Percentiles rank a stretch among this genome's conserved stretches.
These are phyloP conservation scores for Musca vetustissima DNA, from an alignment of 1,140 invertebrate species.

Conservation along the genomic window DNA sequence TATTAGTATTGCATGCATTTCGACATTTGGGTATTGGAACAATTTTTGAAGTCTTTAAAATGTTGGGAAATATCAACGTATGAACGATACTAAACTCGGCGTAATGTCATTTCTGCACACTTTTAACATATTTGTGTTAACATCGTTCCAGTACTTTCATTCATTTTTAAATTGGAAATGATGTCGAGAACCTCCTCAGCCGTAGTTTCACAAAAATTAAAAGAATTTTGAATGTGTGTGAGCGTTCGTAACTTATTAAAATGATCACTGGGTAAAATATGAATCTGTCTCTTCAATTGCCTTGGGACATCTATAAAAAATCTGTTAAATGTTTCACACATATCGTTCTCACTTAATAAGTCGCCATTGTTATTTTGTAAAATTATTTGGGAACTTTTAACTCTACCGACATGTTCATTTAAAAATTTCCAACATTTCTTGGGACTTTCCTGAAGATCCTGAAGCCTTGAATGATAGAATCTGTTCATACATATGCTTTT, in stretches of 20 bases:
- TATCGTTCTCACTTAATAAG: too few species aligned
- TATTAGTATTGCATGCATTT: too few species aligned
- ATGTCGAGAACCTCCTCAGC: neutral
- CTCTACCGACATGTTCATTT: neutral
- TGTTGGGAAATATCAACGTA: too few species aligned
- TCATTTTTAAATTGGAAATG: neutral
- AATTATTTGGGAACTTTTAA: neutral
- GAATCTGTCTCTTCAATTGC: neutral
- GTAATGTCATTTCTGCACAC: neutral
- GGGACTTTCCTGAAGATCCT: neutral
- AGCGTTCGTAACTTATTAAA: neutral
- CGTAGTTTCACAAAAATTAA: neutral
- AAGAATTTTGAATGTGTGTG: neutral
- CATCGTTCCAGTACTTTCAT: neutral
- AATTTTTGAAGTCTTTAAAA: too few species aligned
- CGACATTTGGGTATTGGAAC: too few species aligned
- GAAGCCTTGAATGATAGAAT: neutral
- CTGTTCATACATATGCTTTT: neutral
- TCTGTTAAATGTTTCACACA: neutral
- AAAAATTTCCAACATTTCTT: constrained; percentile 5
- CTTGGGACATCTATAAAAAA: neutral
- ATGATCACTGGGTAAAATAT: neutral
- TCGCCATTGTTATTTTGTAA: too few species aligned
- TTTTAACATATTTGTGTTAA: neutral
- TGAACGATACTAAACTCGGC: too few species aligned